Conservation (phyloP, 2,888 invertebrate genomes). For the Podabrus alpinus region DNA sequence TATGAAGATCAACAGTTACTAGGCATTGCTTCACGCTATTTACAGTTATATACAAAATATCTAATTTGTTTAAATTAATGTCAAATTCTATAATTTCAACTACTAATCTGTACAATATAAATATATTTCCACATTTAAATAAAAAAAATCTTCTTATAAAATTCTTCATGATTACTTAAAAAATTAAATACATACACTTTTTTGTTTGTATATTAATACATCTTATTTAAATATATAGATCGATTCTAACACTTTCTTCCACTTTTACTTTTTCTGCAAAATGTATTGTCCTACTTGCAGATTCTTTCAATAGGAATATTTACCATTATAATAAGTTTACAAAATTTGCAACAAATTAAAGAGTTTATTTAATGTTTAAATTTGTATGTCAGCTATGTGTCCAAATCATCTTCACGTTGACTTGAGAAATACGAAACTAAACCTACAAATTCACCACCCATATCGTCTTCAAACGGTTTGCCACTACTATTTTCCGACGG, state of each 20-base stretch:
- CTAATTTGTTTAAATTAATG: constrained; percentile 23
- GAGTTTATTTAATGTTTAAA: constrained; percentile 12
- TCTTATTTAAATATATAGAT: constrained; percentile 13
- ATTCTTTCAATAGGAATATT: constrained; percentile 7
- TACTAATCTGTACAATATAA: constrained; percentile 38
- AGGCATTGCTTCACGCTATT: constrained; percentile 7
- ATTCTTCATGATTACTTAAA: constrained; percentile 23
- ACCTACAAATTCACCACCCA: constrained; percentile 81
- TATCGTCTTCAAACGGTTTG: constrained; percentile 60
- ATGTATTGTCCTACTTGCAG: background rate
- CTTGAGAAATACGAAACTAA: constrained; percentile 91
- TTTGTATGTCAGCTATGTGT: constrained; percentile 62
- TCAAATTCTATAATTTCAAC: constrained; percentile 21
- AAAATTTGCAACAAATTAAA: background rate
- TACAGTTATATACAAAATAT: constrained; percentile 25
- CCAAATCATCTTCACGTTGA: constrained; percentile 85
- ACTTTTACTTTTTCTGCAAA: background rate
- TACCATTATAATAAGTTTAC: constrained; percentile 5
- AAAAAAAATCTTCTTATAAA: constrained; percentile 33
- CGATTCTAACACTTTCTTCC: background rate
- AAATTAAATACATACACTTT: constrained; percentile 18
- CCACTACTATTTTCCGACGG: constrained; percentile 41
- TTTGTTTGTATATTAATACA: constrained; percentile 24
- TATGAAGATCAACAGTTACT: constrained; percentile 9
- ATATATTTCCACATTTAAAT: constrained; percentile 35